Base-by-base conservation (phyloP, 2,113 vertebrate genomes). In the Gnathonemus echidnorhynchus region DNA sequence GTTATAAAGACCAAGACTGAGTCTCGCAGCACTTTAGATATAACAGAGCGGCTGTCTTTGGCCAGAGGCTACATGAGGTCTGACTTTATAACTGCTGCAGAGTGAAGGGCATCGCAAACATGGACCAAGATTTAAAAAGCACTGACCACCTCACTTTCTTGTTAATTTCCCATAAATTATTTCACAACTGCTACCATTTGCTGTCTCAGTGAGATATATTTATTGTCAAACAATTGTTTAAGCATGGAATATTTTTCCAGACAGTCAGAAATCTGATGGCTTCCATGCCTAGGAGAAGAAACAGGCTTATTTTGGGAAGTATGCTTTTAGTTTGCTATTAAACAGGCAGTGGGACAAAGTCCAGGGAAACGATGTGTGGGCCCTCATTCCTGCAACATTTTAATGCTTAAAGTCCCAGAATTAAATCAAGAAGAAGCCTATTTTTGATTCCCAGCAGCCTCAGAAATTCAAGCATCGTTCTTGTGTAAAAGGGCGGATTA, bases 281-380 rank as follows among this genome's bases (percentile, higher is more conserved):
- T 85, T 88, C 83, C 52, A 70, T 53, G 53, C 45, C 91, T 49
- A 62, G n/a, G 91, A 92, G 74, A 89, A 87, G 84, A 89, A 90
- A 21, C 49, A 87, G 39, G 91, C 94, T 94, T 94, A 92, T 94
- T 94, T 93, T 93, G 88, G 92, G 92, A 91, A 91, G 92, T 92
- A 91, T 89, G 84, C 91, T 92, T 93, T 90, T 89, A 90, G 83
- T 88, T 90, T 92, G 90, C 86, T 91, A 91, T 91, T 91, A 93
- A 93, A 93, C 90, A 88, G 89, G 15, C 31, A 42, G 35, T 42
- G 35, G 35, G 31, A 39, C 35, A 19, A 39, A 19, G 15, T 0
- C 70, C 6, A 84, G 58, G 80, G 91, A 88, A 91, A 91, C 56
- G 91, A 87, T 91, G 93, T 86, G 90, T 62, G 90, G 35, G 88